phyloP scores from a whole-genome alignment of 2,888 invertebrate species.

The Phyllotreta cruciferae region DNA sequence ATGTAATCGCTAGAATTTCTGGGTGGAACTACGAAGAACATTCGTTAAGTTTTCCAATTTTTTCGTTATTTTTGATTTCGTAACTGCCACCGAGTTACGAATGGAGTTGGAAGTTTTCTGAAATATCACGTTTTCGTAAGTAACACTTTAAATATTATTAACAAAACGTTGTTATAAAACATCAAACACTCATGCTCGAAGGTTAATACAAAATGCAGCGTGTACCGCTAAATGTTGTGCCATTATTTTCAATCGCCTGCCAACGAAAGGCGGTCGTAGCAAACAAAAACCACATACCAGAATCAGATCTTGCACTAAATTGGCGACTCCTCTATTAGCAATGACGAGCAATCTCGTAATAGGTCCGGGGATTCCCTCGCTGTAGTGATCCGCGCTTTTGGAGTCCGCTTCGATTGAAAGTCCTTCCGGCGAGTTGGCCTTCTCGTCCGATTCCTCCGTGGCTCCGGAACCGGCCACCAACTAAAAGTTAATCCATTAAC shows the following conservation, averaged over 20 bases:
- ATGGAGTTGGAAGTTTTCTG: conserved; percentile 12
- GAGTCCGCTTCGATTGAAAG: conserved; percentile 62
- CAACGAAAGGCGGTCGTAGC: conserved; percentile 3
- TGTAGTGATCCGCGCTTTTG: conserved; percentile 72
- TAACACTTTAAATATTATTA: too few relatives aligned
- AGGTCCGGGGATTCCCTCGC: conserved; percentile 85
- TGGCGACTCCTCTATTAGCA: conserved; percentile 86
- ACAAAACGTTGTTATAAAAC: too few relatives aligned
- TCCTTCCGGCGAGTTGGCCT: conserved; percentile 63
- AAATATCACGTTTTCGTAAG: background rate
- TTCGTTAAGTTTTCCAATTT: conserved; percentile 15
- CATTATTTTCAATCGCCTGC: background rate
- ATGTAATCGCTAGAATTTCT: conserved; percentile 1
- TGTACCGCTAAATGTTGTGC: background rate
- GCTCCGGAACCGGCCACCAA: conserved; percentile 80
- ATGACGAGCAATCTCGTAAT: conserved; percentile 86
- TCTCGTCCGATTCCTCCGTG: conserved; percentile 69
- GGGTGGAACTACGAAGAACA: conserved; percentile 8
- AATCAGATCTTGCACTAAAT: conserved; percentile 87
- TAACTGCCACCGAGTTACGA: conserved; percentile 1
- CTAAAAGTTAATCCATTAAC: conserved; percentile 60
- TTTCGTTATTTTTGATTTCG: conserved; percentile 8
- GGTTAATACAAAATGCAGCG: background rate
- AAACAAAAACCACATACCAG: conserved; percentile 66
- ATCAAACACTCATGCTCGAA: too few relatives aligned